A percentile compares a stretch with the other conserved stretches of the same genome.
Conservation (phyloP, 1,140 invertebrate species). For the Rhynchophorus ferrugineus region DNA sequence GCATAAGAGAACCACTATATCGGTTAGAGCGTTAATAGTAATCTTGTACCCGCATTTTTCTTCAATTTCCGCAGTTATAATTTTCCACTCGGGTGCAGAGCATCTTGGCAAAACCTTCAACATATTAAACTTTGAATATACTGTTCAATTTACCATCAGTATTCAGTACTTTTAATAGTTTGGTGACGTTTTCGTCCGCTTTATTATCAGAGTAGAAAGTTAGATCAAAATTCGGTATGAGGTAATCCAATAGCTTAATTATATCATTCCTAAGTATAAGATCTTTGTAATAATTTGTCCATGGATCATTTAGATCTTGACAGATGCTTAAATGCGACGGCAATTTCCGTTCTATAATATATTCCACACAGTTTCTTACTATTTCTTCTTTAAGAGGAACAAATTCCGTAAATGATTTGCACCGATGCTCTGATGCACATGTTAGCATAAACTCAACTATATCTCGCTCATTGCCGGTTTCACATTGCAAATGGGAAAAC, state of each 20-base stretch:
- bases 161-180: conserved; percentile 31
- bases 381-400: conserved; percentile 22
- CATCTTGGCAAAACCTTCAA: conserved; percentile 32
- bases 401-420: conserved; percentile 23
- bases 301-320: conserved; percentile 11
- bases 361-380: conserved; percentile 15
- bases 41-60: conserved; percentile 16
- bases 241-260: neutral
- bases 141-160: too few species aligned
- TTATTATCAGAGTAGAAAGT: conserved; percentile 7
- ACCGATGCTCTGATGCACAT: conserved; percentile 5
- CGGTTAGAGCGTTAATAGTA: conserved; percentile 26
- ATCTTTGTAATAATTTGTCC: conserved; percentile 15
- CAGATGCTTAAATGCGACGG: neutral
- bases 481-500: conserved; percentile 8
- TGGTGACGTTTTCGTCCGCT: conserved; percentile 9
- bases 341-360: conserved; percentile 12
- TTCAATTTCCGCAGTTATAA: conserved; percentile 23
- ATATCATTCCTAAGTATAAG: neutral
- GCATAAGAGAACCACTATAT: conserved; percentile 29
- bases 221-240: conserved; percentile 10
- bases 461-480: conserved; percentile 6
- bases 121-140: too few species aligned
- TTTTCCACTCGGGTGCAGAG: conserved; percentile 30
- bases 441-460: conserved; percentile 8